These are phyloP conservation scores for Charina bottae DNA, from an alignment of 2,113 vertebrate genomes.

Conservation along the genomic window DNA sequence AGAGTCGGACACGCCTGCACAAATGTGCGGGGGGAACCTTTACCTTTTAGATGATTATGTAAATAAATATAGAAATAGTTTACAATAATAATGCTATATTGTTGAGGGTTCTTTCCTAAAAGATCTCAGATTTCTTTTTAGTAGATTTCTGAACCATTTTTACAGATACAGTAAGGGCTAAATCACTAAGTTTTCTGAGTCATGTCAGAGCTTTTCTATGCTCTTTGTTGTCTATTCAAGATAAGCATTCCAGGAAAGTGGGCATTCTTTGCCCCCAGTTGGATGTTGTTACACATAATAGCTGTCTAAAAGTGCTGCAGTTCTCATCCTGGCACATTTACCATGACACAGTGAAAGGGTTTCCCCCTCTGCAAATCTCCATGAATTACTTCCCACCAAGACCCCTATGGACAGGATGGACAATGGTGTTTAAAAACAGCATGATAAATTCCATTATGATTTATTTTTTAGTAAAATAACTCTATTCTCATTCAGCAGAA, in stretches of 20 bases:
- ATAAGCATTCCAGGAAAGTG: constrained; percentile 48
- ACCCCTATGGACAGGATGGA: constrained; percentile 34
- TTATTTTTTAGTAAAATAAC: constrained; percentile 53
- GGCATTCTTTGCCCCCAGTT: constrained; percentile 25
- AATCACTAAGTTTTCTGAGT: not conserved
- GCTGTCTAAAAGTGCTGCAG: constrained; percentile 46
- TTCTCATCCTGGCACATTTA: constrained; percentile 37
- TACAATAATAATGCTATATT: constrained; percentile 48
- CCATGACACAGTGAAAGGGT: not conserved
- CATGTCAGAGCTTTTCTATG: constrained; percentile 30
- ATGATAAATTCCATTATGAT: constrained; percentile 53
- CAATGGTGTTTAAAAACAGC: constrained; percentile 58
- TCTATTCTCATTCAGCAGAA: constrained; percentile 24
- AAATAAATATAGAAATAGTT: constrained; percentile 3
- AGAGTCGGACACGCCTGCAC: too few species aligned
- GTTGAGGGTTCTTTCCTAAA: constrained; percentile 37
- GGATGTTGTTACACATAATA: constrained; percentile 35
- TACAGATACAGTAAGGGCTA: constrained; percentile 32
- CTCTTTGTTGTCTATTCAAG: constrained; percentile 32
- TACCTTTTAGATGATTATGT: not conserved
- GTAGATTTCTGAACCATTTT: constrained; percentile 51
- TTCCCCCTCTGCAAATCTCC: constrained; percentile 29
- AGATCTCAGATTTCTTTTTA: constrained; percentile 34
- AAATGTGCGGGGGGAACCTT: too few species aligned
- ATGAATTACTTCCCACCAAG: constrained; percentile 39